phyloP scores from a whole-genome alignment of 2,113 vertebrate species.

The Macroglossus sobrinus region DNA sequence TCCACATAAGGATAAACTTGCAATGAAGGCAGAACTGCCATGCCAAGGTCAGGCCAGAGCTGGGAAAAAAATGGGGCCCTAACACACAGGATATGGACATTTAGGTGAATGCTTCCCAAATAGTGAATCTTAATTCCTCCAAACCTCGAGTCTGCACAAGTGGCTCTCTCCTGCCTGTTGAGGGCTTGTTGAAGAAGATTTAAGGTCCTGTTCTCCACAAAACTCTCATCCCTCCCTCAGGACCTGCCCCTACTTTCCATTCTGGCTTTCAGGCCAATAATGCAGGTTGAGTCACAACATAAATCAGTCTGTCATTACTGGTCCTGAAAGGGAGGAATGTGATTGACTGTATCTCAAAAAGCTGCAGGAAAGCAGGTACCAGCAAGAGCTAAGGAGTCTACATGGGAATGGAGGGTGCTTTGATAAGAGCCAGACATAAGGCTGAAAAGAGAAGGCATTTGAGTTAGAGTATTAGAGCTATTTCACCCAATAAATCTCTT shows the following conservation, averaged over 20 bases:
- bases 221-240: background rate
- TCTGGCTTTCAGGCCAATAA: background rate
- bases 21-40: background rate
- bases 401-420: fast-evolving
- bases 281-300: background rate
- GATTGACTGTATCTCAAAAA: background rate
- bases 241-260: no score
- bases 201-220: background rate
- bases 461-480: background rate
- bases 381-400: no score
- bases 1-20: background rate
- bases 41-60: background rate
- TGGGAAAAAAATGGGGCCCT: background rate
- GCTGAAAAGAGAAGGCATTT: background rate
- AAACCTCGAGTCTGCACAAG: background rate
- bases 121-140: background rate
- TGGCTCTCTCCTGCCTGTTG: background rate
- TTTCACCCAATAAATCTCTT: background rate
- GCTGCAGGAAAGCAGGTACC: no score
- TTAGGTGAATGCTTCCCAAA: background rate
- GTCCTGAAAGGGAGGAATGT: background rate
- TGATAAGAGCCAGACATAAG: background rate
- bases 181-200: background rate
- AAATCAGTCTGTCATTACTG: background rate
- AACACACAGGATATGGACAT: background rate